These are phyloP conservation scores for Pachymerium ferrugineum DNA, from an alignment of 2,888 invertebrate genomes.

Conservation along the genomic window DNA sequence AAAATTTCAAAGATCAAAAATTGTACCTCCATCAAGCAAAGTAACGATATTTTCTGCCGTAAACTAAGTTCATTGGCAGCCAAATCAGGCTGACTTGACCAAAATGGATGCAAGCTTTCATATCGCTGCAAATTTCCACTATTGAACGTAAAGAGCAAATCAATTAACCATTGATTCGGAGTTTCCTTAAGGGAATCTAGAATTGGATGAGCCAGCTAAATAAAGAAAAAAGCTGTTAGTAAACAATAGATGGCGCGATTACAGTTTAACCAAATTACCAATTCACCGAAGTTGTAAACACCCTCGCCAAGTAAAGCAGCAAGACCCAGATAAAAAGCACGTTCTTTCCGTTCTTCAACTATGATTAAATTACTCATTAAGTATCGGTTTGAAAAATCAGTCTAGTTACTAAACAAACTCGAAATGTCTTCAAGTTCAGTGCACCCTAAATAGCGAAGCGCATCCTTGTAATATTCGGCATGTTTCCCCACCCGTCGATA, in stretches of 20 bases:
- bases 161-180: constrained; percentile 78
- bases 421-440: constrained; percentile 63
- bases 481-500: constrained; percentile 80
- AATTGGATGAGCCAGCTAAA: constrained; percentile 87
- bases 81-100: constrained; percentile 77
- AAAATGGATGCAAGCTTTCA: constrained; percentile 64
- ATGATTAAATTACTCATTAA: constrained; percentile 28
- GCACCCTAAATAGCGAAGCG: constrained; percentile 71
- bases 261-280: constrained; percentile 56
- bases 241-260: background rate
- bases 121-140: constrained; percentile 72
- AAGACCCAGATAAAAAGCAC: constrained; percentile 85
- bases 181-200: constrained; percentile 76
- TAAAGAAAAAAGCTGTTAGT: constrained; percentile 35
- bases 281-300: constrained; percentile 94
- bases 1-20: background rate
- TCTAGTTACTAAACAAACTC: constrained; percentile 37
- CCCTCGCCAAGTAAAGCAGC: constrained; percentile 91
- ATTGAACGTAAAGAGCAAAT: constrained; percentile 80
- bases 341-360: constrained; percentile 61
- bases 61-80: constrained; percentile 72
- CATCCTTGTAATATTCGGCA: constrained; percentile 90
- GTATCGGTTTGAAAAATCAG: background rate
- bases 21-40: constrained; percentile 95
- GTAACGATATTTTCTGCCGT: constrained; percentile 85